Conservation (phyloP, 2,797 vertebrate genomes). For the Enteromius viviparus region DNA sequence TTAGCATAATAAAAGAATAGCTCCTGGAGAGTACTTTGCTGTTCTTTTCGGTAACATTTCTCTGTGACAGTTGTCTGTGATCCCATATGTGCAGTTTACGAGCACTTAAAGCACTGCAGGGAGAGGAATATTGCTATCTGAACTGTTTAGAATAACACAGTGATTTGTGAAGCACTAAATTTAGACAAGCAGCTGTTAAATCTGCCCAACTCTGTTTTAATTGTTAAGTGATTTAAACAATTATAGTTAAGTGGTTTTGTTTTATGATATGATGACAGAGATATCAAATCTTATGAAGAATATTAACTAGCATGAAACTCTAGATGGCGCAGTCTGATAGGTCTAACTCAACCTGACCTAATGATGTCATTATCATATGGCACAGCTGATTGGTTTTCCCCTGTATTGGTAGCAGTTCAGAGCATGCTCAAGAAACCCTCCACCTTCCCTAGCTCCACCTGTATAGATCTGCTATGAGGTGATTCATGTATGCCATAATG, state of each 20-base stretch:
- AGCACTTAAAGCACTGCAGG: conserved; percentile 8
- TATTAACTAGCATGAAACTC: neutral
- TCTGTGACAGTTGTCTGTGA: conserved; percentile 37
- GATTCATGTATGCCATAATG: no score
- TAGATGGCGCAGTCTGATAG: no score
- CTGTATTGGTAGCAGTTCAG: no score
- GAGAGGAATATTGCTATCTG: conserved; percentile 28
- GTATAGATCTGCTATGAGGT: no score
- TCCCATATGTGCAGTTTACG: conserved; percentile 29
- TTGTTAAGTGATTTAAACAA: conserved; percentile 6
- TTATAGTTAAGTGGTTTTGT: neutral
- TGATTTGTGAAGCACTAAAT: neutral
- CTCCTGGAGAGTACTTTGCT: conserved; percentile 27
- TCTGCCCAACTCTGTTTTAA: conserved; percentile 8
- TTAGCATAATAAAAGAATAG: conserved; percentile 26
- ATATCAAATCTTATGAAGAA: neutral
- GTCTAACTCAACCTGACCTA: no score
- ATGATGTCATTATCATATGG: no score
- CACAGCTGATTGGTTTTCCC: no score
- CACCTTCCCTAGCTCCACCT: no score
- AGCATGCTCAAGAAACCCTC: no score
- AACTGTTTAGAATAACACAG: conserved; percentile 14
- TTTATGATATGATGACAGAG: neutral
- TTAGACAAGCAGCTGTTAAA: conserved; percentile 34
- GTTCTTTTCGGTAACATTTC: conserved; percentile 23